Percentiles rank a stretch among this genome's conserved stretches.
These are phyloP conservation scores for Pseudoatta argentina DNA, from an alignment of 1,140 invertebrate species.

Conservation along the genomic window DNA sequence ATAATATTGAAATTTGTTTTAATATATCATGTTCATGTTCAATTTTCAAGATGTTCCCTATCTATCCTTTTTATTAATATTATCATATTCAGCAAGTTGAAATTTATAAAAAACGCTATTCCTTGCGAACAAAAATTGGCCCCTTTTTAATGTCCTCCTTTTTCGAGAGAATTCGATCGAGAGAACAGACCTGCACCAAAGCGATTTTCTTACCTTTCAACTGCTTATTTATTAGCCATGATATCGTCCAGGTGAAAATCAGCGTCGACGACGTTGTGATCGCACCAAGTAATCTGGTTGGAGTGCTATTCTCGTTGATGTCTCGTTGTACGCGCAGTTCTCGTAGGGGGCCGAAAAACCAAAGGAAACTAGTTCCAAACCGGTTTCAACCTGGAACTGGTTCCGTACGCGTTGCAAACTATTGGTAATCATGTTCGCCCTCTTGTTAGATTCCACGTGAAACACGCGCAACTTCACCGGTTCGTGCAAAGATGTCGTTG, in stretches of 20 bases:
- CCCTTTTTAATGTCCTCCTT: too few relatives aligned
- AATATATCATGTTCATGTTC: too few relatives aligned
- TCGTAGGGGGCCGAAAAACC: conserved; percentile 72
- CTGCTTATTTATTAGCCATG: conserved; percentile 60
- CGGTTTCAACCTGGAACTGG: conserved; percentile 76
- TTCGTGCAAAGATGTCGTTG: neutral
- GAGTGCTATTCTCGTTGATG: conserved; percentile 63
- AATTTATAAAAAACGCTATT: too few relatives aligned
- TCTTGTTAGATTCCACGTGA: neutral
- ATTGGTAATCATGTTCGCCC: conserved; percentile 62
- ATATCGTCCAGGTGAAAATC: neutral
- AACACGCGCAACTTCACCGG: neutral
- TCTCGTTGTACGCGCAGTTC: conserved; percentile 3
- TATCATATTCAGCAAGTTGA: too few relatives aligned
- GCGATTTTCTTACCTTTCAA: conserved; percentile 63
- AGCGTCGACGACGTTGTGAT: conserved; percentile 60
- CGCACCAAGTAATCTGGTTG: conserved; percentile 51
- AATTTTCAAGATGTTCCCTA: too few relatives aligned
- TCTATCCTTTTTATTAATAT: too few relatives aligned
- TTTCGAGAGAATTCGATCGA: neutral
- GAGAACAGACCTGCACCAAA: neutral
- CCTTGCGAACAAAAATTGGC: too few relatives aligned
- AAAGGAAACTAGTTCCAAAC: conserved; percentile 79
- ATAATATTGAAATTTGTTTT: too few relatives aligned
- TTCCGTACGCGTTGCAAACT: conserved; percentile 73